phyloP scores from a whole-genome alignment of 2,888 invertebrate species.

The Sesamia inferens region DNA sequence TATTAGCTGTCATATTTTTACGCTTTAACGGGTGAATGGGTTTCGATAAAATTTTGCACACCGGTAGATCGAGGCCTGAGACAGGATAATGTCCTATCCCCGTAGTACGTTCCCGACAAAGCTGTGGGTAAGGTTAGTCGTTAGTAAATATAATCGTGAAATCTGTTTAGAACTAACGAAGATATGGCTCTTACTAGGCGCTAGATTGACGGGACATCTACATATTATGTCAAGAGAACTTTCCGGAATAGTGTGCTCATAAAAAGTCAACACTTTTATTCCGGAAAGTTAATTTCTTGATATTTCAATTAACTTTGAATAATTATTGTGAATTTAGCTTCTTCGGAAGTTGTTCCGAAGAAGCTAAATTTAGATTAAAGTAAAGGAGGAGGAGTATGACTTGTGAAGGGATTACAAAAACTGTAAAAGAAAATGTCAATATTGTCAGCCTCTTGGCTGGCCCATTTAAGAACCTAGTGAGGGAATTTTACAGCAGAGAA shows the following conservation, averaged over 20 bases:
- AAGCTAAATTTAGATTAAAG: not conserved
- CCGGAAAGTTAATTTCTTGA: no score
- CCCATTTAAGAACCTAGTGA: no score
- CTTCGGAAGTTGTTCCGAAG: no score
- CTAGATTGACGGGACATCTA: not conserved
- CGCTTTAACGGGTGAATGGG: no score
- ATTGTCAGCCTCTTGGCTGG: no score
- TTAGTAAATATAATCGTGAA: not conserved
- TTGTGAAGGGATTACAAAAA: not conserved
- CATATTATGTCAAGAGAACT: not conserved
- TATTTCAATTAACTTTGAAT: no score
- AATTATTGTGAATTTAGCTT: no score
- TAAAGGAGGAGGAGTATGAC: no score
- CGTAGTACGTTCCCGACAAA: not conserved
- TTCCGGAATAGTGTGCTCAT: not conserved
- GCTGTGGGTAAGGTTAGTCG: not conserved
- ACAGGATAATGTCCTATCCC: not conserved
- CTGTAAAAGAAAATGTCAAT: not conserved
- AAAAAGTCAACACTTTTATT: not conserved
- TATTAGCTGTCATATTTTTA: no score
- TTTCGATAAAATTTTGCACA: not conserved
- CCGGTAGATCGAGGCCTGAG: not conserved
- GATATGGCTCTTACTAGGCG: not conserved
- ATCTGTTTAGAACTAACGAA: not conserved
- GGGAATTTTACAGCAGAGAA: no score